Base-by-base conservation (phyloP, 2,113 vertebrate species). In the Odontesthes bonariensis region DNA sequence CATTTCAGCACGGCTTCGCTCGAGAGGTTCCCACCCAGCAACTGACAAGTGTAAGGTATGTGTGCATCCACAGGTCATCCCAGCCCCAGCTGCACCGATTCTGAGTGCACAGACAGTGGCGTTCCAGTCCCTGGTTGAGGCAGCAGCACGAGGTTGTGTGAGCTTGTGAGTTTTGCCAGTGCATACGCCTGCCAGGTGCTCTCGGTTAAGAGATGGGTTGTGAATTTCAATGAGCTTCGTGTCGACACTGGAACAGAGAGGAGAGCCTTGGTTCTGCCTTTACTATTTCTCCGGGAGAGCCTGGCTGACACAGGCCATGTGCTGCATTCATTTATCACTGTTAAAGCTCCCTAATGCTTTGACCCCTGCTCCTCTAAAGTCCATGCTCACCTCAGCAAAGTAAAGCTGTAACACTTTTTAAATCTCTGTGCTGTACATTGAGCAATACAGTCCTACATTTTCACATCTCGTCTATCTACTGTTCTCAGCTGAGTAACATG, bases 191-290 rank as follows among this genome's bases (percentile, higher is more conserved):
- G 83, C 85, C 81, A 87, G 89, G 90, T 86, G 88, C 81, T 87
- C 86, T 81, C 75, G 12, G 87, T 82, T 75, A 59, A 73, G 83
- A 83, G 89, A 91, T 82, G 22, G 69, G 69, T 47, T 74, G 84
- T 88, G 94, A 92, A 94, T 93, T 85, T 92, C 86, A 93, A 94
- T 91, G 87, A 94, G 89, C 79, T 78, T 22, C 38, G 69, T 61
- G 55, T 79, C 40, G 79, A 84, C 82, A 77, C 76, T 51, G 60
- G 57, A 86, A 70, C 69, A 65, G 78, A 62, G 52, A 85, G 82
- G 87, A 86, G 73, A 51, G 78, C 85, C 69, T 75, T 35, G 22
- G 69, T 72, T 77, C 62, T 88, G 78, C 84, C 84, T 78, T 20
- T 40, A 35, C 78, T 64, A 35, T 73, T 64, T 75, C 80, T 87